These are phyloP conservation scores for Coturnix japonica DNA, from an alignment of 2,113 vertebrate species.

Conservation along the genomic window DNA sequence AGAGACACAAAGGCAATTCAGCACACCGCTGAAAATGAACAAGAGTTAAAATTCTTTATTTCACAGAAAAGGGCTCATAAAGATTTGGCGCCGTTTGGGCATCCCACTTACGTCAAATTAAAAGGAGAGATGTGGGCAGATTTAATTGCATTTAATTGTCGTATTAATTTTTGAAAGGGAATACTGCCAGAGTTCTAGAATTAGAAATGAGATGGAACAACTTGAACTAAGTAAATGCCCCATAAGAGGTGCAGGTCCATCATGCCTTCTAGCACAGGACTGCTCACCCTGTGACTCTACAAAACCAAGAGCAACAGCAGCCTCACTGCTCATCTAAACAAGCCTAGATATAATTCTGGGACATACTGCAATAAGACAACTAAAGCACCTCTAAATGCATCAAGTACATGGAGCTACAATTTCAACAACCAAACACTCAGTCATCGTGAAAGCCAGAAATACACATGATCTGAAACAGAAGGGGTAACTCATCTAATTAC, in stretches of 20 bases:
- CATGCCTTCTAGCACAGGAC: background rate
- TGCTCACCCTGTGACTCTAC: background rate
- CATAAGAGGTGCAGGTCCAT: background rate
- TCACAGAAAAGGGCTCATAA: background rate
- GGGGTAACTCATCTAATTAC: background rate
- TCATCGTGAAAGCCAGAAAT: slow-evolving; percentile 12
- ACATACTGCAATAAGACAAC: background rate
- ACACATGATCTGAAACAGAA: background rate
- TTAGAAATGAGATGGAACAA: background rate
- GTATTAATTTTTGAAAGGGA: slow-evolving; percentile 42
- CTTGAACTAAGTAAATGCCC: background rate
- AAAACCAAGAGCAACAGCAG: background rate
- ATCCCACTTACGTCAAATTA: background rate
- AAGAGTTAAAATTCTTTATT: background rate
- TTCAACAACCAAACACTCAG: background rate
- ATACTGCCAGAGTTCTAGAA: slow-evolving; percentile 5
- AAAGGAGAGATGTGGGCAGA: background rate
- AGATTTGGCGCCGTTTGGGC: background rate
- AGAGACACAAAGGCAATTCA: background rate
- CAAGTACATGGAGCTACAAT: background rate
- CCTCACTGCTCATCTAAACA: background rate
- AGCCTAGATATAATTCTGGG: background rate
- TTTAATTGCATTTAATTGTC: slow-evolving; percentile 42
- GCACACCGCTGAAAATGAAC: background rate
- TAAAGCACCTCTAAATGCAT: background rate